Evolutionary conservation across 2,888 invertebrate species (phyloP).

Genomic region (Nemurella pictetii): DNA sequence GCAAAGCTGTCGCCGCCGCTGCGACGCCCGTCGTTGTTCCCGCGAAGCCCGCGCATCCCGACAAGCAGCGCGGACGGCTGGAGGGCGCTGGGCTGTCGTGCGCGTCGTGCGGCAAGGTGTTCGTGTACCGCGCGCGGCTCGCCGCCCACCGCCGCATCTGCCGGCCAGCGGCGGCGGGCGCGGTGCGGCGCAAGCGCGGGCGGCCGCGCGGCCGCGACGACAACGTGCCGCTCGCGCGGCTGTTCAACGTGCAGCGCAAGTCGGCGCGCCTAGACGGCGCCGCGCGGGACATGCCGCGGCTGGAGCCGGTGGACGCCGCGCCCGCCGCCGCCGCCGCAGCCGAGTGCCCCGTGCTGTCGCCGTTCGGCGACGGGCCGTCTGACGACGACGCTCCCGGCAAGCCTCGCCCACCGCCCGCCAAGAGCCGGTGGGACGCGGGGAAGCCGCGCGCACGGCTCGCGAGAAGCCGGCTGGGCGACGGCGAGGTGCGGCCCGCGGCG

Average conservation of each 20-base stretch:
- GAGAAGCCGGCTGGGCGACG: no score
- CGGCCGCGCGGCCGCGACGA: neutral
- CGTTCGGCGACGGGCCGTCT: conserved; percentile 1
- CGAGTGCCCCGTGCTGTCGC: conserved; percentile 18
- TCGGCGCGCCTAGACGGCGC: neutral
- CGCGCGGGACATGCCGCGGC: conserved; percentile 38
- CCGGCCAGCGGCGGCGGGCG: neutral
- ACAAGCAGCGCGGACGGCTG: neutral
- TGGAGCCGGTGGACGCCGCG: conserved; percentile 29
- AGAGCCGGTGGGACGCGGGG: no score
- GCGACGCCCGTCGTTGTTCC: neutral
- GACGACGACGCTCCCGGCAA: neutral
- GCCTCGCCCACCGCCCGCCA: neutral
- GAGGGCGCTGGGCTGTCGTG: no score
- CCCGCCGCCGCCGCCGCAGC: neutral
- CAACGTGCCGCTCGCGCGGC: neutral
- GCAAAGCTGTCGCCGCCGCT: no score
- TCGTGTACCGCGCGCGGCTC: neutral
- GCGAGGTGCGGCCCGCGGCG: no score
- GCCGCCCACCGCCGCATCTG: neutral
- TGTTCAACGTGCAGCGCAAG: neutral
- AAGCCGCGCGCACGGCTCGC: no score
- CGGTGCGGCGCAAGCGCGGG: neutral
- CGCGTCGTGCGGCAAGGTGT: neutral
- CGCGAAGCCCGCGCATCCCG: neutral